phyloP scores from a whole-genome alignment of 1,140 invertebrate genomes.

The Leguminivora glycinivorella region DNA sequence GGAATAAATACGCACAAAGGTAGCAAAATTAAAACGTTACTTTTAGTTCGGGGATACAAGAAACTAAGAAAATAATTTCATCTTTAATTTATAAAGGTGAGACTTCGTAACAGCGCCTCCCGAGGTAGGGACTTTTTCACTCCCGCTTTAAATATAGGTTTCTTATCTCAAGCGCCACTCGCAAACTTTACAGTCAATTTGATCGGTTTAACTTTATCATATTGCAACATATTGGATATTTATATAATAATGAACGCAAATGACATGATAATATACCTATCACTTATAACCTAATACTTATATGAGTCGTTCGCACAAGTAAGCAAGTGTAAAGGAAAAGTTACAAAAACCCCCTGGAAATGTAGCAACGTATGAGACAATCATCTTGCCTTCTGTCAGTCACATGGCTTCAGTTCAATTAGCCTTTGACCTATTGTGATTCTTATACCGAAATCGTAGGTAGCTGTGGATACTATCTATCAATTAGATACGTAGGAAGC shows the following conservation, averaged over 20 bases:
- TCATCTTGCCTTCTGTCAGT: neutral
- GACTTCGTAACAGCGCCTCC: neutral
- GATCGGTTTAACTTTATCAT: neutral
- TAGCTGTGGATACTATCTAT: neutral
- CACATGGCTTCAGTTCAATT: neutral
- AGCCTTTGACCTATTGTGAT: neutral
- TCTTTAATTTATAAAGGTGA: slow-evolving; percentile 45
- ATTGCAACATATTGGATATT: neutral
- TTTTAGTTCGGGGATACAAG: neutral
- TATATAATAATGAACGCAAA: neutral
- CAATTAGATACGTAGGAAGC: neutral
- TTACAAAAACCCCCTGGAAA: no score
- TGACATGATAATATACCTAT: no score
- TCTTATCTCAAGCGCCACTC: neutral
- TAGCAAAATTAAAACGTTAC: slow-evolving; percentile 16
- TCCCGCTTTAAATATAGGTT: neutral
- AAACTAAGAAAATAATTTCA: slow-evolving; percentile 21
- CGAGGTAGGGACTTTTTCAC: neutral
- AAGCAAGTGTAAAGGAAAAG: no score
- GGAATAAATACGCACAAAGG: neutral
- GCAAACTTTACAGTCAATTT: neutral
- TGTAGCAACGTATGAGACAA: no score
- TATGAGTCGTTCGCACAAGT: no score
- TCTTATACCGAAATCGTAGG: neutral
- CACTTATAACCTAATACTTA: no score